Evolutionary conservation across 64 coral and sea anemone species (phyloP).

Genomic region (Stichodactyla mertensii): DNA sequence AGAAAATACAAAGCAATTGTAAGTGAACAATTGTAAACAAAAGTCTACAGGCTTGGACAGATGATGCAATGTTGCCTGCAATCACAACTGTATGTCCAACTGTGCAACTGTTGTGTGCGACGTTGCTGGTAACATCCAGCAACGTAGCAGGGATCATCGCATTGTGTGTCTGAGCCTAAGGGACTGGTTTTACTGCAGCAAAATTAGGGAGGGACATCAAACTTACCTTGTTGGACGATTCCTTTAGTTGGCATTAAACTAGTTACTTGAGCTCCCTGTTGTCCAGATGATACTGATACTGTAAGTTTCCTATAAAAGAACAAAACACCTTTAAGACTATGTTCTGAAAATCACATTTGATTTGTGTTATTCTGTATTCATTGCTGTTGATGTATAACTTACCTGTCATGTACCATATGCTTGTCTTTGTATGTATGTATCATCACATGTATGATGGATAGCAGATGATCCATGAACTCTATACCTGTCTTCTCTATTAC

Average conservation of each 20-base stretch:
- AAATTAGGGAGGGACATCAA: too few relatives aligned
- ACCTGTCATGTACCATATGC: conserved; percentile 54
- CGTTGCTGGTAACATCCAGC: too few relatives aligned
- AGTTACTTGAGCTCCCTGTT: neutral
- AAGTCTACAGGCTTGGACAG: too few relatives aligned
- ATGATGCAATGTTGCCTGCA: too few relatives aligned
- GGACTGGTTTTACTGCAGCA: too few relatives aligned
- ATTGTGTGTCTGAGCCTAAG: too few relatives aligned
- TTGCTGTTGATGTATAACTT: too few relatives aligned
- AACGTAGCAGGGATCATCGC: too few relatives aligned
- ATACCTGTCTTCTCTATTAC: conserved; percentile 83
- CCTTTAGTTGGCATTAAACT: neutral
- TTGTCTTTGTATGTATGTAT: conserved; percentile 91
- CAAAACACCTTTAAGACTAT: neutral
- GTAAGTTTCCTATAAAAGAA: neutral
- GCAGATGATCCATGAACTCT: conserved; percentile 59
- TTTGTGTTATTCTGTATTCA: too few relatives aligned
- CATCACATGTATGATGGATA: conserved; percentile 67
- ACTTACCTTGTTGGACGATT: neutral
- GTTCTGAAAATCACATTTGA: neutral
- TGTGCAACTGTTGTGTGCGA: too few relatives aligned
- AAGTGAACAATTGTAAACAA: neutral
- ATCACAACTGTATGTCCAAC: too few relatives aligned
- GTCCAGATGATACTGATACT: neutral
- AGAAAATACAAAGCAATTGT: neutral